Base-by-base conservation (phyloP, 2,797 vertebrate species). In the Enteromius thamalakanensis region DNA sequence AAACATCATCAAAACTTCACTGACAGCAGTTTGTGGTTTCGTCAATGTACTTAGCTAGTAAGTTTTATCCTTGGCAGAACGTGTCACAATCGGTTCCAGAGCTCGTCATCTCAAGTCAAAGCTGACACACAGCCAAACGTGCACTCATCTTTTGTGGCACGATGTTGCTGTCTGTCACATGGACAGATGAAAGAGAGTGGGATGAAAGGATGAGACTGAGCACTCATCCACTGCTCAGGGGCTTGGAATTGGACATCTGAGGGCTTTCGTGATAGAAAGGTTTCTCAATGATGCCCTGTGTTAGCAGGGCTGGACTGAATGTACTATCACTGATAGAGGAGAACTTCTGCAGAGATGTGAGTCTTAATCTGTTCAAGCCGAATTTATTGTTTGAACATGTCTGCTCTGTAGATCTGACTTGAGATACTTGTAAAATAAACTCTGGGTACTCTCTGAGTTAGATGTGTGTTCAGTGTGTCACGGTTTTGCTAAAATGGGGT, bases 121-220 rank as follows among this genome's bases (percentile, higher is more conserved):
- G 53, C 37, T 77, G 75, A 83, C 82, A 64, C 65, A 21, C 53
- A 70, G 67, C 68, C 76, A 79, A 82, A 86, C 69, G 75, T 49
- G 69, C 21, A 23, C 58, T 78, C 76, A 60, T 68, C 76, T 75
- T 79, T 68, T 78, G 84, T 86, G 75, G 58, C 58, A 34, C 12
- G 32, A 68, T 72, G 68, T 67, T 55, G 37, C 71, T 67, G 82
- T 83, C 74, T 64, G 70, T 86, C 83, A 83, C 64, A 76, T 42
- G 83, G 78, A 79, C 80, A 87, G 85, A 89, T 89, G 81, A 88
- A 88, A 87, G 86, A 74, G 78, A 68, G 47, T 7, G 40, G 84
- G 86, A 87, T 88, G 86, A 85, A 90, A 90, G 90, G 84, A 83
- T 86, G 86, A 85, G 89, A 89, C 87, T 85, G 86, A 86, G 88